phyloP scores from a whole-genome alignment of 2,888 invertebrate genomes.

The Andrena flavipes region DNA sequence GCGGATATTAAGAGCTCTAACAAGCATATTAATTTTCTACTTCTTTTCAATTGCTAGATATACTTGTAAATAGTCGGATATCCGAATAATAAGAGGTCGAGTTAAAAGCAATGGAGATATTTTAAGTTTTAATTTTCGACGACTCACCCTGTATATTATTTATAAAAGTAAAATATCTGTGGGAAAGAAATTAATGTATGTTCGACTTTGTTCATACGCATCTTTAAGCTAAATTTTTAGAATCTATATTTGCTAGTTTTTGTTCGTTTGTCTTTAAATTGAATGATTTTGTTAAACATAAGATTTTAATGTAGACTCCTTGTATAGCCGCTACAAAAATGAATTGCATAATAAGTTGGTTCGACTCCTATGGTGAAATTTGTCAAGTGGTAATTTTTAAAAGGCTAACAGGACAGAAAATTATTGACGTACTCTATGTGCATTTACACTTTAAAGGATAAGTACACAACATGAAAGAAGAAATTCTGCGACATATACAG shows the following conservation, averaged over 20 bases:
- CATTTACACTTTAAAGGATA: not conserved
- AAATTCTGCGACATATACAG: constrained; percentile 15
- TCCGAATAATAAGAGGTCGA: too few relatives aligned
- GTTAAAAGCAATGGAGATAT: too few relatives aligned
- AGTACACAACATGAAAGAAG: not conserved
- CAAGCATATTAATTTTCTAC: too few relatives aligned
- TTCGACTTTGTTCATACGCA: too few relatives aligned
- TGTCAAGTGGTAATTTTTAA: constrained; percentile 7
- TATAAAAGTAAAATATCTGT: not conserved
- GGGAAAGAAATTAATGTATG: constrained; percentile 4
- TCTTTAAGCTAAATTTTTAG: too few relatives aligned
- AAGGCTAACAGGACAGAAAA: not conserved
- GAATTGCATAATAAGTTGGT: not conserved
- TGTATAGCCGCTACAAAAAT: not conserved
- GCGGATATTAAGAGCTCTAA: too few relatives aligned
- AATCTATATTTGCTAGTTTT: not conserved
- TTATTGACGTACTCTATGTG: not conserved
- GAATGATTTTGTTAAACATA: not conserved
- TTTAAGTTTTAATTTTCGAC: too few relatives aligned
- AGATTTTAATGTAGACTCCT: not conserved
- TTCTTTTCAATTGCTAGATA: too few relatives aligned
- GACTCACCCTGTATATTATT: not conserved
- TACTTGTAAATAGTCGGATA: too few relatives aligned
- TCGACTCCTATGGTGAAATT: not conserved
- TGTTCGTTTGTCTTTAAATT: not conserved